These are phyloP conservation scores for Sapajus apella DNA, from an alignment of 2,113 vertebrate genomes.

Conservation along the genomic window DNA sequence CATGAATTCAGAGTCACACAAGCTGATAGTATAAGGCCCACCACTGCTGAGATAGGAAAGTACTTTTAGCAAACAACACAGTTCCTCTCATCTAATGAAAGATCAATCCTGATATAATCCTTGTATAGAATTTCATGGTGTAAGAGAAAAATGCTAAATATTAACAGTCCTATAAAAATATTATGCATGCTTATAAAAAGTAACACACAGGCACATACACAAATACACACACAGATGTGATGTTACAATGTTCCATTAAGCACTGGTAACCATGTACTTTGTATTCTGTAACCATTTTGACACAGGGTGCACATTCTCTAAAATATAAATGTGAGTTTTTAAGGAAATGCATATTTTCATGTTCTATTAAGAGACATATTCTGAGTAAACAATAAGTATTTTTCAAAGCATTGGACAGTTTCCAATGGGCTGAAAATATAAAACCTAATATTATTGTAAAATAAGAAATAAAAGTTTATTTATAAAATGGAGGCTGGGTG, in stretches of 20 bases:
- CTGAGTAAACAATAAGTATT: background rate
- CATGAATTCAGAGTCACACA: background rate
- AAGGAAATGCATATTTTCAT: background rate
- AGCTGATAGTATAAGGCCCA: fast-evolving
- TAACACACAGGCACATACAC: background rate
- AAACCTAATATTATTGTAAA: background rate
- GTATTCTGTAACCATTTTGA: background rate
- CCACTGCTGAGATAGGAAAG: background rate
- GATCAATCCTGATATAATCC: background rate
- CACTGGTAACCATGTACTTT: background rate
- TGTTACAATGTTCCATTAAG: background rate
- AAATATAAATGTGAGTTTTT: background rate
- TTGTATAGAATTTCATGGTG: background rate
- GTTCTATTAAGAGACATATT: background rate
- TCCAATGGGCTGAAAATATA: background rate
- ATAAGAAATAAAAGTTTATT: background rate
- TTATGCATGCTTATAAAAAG: background rate
- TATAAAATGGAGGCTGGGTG: background rate
- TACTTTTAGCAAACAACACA: background rate
- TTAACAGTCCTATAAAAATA: background rate
- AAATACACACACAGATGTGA: background rate
- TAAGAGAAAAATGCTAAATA: constrained; percentile 26
- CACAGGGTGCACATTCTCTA: background rate
- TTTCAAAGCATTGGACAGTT: background rate
- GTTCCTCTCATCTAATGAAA: background rate